Base-by-base conservation (phyloP, 2,113 vertebrate species). In the Merops nubicus region DNA sequence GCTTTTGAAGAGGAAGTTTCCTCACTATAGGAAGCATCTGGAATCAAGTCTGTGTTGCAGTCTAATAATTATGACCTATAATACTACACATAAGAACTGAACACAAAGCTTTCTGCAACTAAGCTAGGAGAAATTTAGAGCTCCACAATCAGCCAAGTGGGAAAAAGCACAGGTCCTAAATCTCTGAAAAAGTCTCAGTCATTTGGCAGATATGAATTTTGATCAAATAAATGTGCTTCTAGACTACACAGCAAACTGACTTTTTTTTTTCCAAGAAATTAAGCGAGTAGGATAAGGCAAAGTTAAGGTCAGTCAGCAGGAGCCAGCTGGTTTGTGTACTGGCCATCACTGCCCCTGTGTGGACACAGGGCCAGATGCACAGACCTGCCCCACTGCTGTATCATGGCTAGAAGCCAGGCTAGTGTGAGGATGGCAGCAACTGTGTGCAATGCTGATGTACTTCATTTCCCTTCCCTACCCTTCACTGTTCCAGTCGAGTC, bases 361-460 rank as follows among this genome's bases (percentile, higher is more conserved):
- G 51, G n/a, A 25, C 31, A 50, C 1, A n/a, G 26, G 21, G 20
- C 18, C 60, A 75, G 57, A 82, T n/a, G 65, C 23, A 48, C 28
- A 80, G 20, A 54, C 7, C n/a, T 50, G 45, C 13, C 34, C n/a
- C 20, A 16, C 18, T 22, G 31, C 54, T 69, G 23, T 26, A 59
- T 59, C 45, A 26, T n/a, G 42, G 31, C 15, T 9, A 16, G 15
- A 4, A 84, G 28, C 82, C 0, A 36, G 48, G 10, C 34, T 74
- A 5, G 0, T 18, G 36, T 29, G 26, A 63, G 2, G 1, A 5
- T 36, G 25, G 54, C 15, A 18, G 38, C 3, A 1, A 36, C 23
- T 17, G 4, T 38, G 18, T 36, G 33, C 13, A 48, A 40, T 9
- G 15, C 21, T 88, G 14, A 42, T 16, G 5, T 31, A 38, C 15